A percentile compares a stretch with the other conserved stretches of the same genome.
Evolutionary conservation across 2,888 invertebrate genomes (phyloP).

Genomic region (Chrysolina haemoptera): DNA sequence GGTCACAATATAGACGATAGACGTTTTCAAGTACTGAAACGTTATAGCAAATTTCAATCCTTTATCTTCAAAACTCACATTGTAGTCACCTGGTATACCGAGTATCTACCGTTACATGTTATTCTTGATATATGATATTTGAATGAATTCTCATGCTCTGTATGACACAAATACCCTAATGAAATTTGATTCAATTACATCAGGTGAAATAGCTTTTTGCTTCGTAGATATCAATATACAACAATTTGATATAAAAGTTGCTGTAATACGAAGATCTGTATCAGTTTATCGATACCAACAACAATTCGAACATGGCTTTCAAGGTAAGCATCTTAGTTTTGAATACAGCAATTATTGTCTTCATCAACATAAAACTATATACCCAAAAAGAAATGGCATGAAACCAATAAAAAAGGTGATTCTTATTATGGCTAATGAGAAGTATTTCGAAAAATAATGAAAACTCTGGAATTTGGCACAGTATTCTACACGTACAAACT

Average conservation of each 20-base stretch:
- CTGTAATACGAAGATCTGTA: background rate
- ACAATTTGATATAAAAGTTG: slow-evolving; percentile 28
- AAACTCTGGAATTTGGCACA: too few species aligned
- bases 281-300: slow-evolving; percentile 15
- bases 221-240: slow-evolving; percentile 37
- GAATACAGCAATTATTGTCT: background rate
- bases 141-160: background rate
- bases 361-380: background rate
- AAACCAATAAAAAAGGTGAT: too few species aligned
- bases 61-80: too few species aligned
- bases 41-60: too few species aligned
- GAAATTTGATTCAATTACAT: slow-evolving; percentile 5
- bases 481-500: too few species aligned
- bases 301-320: slow-evolving; percentile 25
- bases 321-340: slow-evolving; percentile 26
- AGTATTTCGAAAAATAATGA: too few species aligned
- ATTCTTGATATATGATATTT: slow-evolving; percentile 5
- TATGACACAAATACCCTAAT: slow-evolving; percentile 14
- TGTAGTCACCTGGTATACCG: too few species aligned
- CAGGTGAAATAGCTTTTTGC: background rate
- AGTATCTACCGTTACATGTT: background rate
- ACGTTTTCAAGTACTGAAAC: too few species aligned
- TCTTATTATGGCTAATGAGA: too few species aligned
- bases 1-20: too few species aligned
- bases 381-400: too few species aligned